Evolutionary conservation across 2,888 invertebrate species (phyloP).

Genomic region (Sabatieria punctata): DNA sequence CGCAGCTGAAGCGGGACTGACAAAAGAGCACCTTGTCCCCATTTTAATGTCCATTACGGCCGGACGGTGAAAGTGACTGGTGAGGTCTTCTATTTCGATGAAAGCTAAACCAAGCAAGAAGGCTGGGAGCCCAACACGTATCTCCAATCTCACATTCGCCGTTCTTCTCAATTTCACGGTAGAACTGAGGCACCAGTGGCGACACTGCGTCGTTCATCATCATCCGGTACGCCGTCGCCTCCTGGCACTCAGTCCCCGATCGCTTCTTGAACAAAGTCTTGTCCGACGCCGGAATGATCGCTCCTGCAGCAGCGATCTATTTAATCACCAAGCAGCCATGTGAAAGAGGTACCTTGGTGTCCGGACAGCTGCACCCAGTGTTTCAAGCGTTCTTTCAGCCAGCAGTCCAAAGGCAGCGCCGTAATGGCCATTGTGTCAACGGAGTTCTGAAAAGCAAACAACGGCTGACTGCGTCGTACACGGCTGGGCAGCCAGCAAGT

Average conservation of each 20-base stretch:
- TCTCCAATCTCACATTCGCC: too few species aligned
- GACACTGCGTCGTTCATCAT: slow-evolving; percentile 28
- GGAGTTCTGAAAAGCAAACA: slow-evolving; percentile 19
- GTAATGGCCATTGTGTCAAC: slow-evolving; percentile 31
- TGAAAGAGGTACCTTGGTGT: slow-evolving; percentile 19
- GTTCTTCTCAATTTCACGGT: slow-evolving; percentile 36
- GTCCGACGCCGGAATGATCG: slow-evolving; percentile 28
- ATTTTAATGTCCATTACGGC: slow-evolving; percentile 94
- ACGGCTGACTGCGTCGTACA: too few species aligned
- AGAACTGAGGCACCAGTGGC: slow-evolving; percentile 34
- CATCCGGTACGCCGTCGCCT: slow-evolving; percentile 34
- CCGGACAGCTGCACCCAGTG: slow-evolving; percentile 27
- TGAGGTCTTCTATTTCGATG: slow-evolving; percentile 82
- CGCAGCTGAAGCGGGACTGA: background rate
- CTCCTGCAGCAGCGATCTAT: slow-evolving; percentile 11
- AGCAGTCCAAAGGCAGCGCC: slow-evolving; percentile 26
- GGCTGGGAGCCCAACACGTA: background rate
- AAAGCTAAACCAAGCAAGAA: slow-evolving; percentile 40
- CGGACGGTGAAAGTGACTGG: slow-evolving; percentile 74
- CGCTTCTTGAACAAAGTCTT: slow-evolving; percentile 31
- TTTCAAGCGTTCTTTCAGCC: slow-evolving; percentile 28
- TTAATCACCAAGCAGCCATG: background rate
- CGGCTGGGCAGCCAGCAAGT: too few species aligned
- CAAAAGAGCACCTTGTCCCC: slow-evolving; percentile 50
- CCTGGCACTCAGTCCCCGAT: slow-evolving; percentile 32